A percentile compares a stretch with the other conserved stretches of the same genome.
Conservation (phyloP, 2,113 vertebrate genomes). For the Crypturellus undulatus region DNA sequence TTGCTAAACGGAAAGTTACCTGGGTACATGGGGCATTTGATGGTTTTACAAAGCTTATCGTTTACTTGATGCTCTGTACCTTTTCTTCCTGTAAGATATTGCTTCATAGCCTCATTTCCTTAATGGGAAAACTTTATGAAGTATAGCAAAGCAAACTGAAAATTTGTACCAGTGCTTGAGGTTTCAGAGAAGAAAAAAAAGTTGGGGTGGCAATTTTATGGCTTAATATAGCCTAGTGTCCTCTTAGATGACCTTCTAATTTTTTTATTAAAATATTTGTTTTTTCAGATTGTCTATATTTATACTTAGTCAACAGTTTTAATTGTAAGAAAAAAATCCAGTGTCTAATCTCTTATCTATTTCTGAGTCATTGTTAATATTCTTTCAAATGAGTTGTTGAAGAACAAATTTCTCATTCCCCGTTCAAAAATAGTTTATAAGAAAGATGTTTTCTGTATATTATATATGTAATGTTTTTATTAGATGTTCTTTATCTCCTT, state of each 20-base stretch:
- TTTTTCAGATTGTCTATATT: neutral
- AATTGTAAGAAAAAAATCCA: neutral
- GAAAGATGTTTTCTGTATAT: neutral
- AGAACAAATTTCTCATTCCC: neutral
- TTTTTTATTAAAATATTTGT: neutral
- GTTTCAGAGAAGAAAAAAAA: neutral
- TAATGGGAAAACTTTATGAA: neutral
- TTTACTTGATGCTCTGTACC: neutral
- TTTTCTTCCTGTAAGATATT: neutral
- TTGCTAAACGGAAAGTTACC: neutral
- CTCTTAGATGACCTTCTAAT: neutral
- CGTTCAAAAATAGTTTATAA: neutral
- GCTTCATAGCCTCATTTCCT: neutral
- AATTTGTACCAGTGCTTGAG: neutral
- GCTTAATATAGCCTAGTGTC: neutral
- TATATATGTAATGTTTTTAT: neutral
- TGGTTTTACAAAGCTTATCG: neutral
- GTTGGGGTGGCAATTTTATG: neutral
- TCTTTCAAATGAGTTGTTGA: neutral
- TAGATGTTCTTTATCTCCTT: neutral
- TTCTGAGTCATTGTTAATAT: neutral
- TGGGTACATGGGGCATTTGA: fast-evolving
- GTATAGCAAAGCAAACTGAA: neutral
- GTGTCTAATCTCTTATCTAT: neutral
- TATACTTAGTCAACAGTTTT: neutral